Evolutionary conservation across 2,888 invertebrate genomes (phyloP), one percentile per base, ranked within the genome.

Genomic region (Calameuta filiformis): DNA sequence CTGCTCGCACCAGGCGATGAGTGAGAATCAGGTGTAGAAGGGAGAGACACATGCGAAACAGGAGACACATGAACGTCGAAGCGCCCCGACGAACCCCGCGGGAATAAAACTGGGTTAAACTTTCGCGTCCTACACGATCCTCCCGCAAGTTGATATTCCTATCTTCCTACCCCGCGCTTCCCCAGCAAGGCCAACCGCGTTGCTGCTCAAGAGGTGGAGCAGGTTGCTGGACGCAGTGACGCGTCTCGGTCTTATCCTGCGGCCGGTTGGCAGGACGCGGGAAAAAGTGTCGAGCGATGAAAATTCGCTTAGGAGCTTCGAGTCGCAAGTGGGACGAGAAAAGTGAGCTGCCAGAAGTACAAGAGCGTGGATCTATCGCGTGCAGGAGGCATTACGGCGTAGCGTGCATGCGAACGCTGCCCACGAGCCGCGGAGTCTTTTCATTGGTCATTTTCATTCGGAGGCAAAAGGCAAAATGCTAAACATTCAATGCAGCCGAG

Each of bases 311-410:
- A 4, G 31, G 4, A 15, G 71, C 71, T 71, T 56, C 71, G 71
- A 23, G 71, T 2, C 12, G 71, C 33, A 71, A 71, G 71, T 71
- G 71, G 71, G 71, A 71, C 71, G 33, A 71, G 73, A 11, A 40
- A 40, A 40, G n/a, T 34, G 33, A 76, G 3, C 12, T 40, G 23
- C 35, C 40, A 71, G 76, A 76, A 69, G 76, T 79, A 69, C n/a
- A 73, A 79, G 73, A 76, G 79, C 79, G 78, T 76, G 76, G 15
- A 31, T 74, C 74, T 9, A 73, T 79, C 77, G 81, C 80, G 79
- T 79, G 79, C 56, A 73, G 73, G 69, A 77, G 71, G 76, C 79
- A 75, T 75, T 77, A 71, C 30, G 31, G 35, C 34, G 75, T 73
- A 76, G 79, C 77, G 75, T 74, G 75, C 73, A 78, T 71, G 77